These are phyloP conservation scores for Drosophila birchii DNA, from an alignment of 2,888 invertebrate genomes.

Conservation along the genomic window DNA sequence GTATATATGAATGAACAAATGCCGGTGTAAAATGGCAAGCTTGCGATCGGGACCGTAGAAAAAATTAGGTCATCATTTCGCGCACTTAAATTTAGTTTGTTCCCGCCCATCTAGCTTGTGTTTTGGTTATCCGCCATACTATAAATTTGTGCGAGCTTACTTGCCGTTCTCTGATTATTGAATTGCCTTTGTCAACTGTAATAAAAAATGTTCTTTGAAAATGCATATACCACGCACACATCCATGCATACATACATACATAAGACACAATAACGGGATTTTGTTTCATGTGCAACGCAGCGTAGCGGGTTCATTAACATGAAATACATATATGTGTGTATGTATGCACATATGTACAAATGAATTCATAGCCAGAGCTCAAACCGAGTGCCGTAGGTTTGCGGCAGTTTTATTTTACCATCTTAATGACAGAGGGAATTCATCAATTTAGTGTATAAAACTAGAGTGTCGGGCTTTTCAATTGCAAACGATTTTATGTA, in stretches of 20 bases:
- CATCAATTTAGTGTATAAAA: background rate
- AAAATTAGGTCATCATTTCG: conserved; percentile 36
- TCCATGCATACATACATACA: background rate
- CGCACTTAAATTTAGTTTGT: background rate
- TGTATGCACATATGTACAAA: background rate
- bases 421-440: background rate
- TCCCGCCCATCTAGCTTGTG: background rate
- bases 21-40: conserved; percentile 14
- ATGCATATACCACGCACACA: background rate
- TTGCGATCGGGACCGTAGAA: conserved; percentile 5
- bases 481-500: conserved; percentile 4
- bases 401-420: background rate
- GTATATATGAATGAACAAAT: conserved; percentile 4
- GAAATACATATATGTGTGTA: conserved; percentile 3
- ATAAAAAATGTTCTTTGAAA: conserved; percentile 6
- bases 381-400: background rate
- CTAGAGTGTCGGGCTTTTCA: background rate
- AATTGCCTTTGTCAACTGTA: background rate
- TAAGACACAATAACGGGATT: conserved; percentile 2
- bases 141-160: background rate
- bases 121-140: conserved; percentile 5
- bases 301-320: conserved; percentile 52
- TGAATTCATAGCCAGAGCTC: background rate
- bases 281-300: conserved; percentile 16
- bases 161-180: conserved; percentile 1